Percentiles rank a stretch among this genome's conserved stretches.
Evolutionary conservation across 2,888 invertebrate genomes (phyloP).

Genomic region (Pardosa pseudoannulata): DNA sequence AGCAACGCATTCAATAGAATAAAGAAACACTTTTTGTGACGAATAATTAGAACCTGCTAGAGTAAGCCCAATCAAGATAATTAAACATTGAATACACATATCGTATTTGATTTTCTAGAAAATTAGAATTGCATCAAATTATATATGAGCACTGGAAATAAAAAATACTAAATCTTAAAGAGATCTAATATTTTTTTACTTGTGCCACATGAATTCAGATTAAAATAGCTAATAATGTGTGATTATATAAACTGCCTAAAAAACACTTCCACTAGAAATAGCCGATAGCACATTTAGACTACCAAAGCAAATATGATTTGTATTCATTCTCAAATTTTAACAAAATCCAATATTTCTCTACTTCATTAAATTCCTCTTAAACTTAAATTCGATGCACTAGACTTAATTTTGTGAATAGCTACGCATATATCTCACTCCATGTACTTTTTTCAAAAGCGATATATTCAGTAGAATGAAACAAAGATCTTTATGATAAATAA

Average conservation of each 20-base stretch:
- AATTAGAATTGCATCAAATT: too few species aligned
- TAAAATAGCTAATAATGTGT: too few species aligned
- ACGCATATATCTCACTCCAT: not conserved
- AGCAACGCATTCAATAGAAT: conserved; percentile 41
- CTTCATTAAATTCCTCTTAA: conserved; percentile 21
- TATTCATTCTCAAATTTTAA: conserved; percentile 13
- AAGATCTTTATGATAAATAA: conserved; percentile 60
- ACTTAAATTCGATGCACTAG: not conserved
- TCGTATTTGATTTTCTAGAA: too few species aligned
- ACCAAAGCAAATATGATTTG: too few species aligned
- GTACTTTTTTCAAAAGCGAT: conserved; percentile 21
- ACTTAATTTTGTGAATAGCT: not conserved
- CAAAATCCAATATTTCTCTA: conserved; percentile 39
- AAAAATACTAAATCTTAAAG: too few species aligned
- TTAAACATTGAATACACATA: too few species aligned
- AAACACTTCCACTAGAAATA: too few species aligned
- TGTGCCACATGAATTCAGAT: too few species aligned
- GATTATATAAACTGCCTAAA: too few species aligned
- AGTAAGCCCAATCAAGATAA: conserved; percentile 36
- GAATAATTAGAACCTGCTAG: conserved; percentile 42
- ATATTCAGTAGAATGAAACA: conserved; percentile 28
- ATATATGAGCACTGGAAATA: too few species aligned
- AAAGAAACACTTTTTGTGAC: conserved; percentile 50
- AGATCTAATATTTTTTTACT: too few species aligned
- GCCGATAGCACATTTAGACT: too few species aligned